Percentiles rank a stretch among this genome's conserved stretches.
Evolutionary conservation across 1,140 invertebrate genomes (phyloP).

Genomic region (Asbolus verrucosus): DNA sequence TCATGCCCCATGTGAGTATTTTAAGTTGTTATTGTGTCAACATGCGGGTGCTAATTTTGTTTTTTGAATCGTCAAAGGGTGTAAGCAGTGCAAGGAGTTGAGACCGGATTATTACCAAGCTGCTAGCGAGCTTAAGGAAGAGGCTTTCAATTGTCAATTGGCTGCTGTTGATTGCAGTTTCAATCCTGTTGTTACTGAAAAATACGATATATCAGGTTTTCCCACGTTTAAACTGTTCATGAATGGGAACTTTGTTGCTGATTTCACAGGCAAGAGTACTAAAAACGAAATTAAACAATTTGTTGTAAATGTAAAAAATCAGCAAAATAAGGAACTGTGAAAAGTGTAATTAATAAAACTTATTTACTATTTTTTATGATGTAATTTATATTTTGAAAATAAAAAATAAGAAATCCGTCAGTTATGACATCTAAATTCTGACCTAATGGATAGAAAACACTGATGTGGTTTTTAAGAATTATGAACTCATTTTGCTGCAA

Average conservation of each 20-base stretch:
- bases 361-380: not conserved
- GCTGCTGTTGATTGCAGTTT: slow-evolving; percentile 78
- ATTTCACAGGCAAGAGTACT: slow-evolving; percentile 74
- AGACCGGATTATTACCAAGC: slow-evolving; percentile 77
- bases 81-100: slow-evolving; percentile 81
- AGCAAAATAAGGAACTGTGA: slow-evolving; percentile 13
- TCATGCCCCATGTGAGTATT: too few relatives aligned
- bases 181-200: slow-evolving; percentile 68
- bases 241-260: slow-evolving; percentile 70
- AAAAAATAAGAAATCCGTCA: not conserved
- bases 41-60: too few relatives aligned
- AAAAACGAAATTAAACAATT: slow-evolving; percentile 69
- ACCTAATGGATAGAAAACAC: too few relatives aligned
- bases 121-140: slow-evolving; percentile 70
- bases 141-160: slow-evolving; percentile 65
- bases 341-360: not conserved
- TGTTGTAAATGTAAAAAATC: slow-evolving; percentile 58
- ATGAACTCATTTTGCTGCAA: too few relatives aligned
- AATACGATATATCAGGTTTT: slow-evolving; percentile 75
- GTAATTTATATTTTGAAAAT: slow-evolving; percentile 28
- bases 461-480: too few relatives aligned
- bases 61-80: too few relatives aligned
- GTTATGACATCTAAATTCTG: too few relatives aligned
- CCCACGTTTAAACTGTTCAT: slow-evolving; percentile 81
- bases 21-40: too few relatives aligned